A percentile compares a stretch with the other conserved stretches of the same genome.
Conservation (phyloP, 2,113 vertebrate species). For the Burhinus bistriatus region DNA sequence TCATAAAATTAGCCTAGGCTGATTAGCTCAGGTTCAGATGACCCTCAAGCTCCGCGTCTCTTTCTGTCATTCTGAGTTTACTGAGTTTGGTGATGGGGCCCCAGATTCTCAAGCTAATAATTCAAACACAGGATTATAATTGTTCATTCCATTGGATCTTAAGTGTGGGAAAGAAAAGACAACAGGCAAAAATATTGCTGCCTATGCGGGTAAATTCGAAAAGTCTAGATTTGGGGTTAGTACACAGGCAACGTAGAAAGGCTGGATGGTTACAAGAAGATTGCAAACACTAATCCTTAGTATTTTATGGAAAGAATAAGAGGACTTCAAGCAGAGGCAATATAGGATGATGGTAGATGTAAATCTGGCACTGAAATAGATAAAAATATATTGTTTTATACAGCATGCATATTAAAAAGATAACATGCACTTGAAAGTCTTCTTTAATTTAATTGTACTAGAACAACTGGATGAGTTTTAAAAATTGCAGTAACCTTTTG, state of each 20-base stretch:
- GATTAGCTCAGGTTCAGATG: background rate
- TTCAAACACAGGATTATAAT: background rate
- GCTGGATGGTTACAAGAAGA: background rate
- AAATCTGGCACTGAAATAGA: background rate
- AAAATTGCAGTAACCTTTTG: background rate
- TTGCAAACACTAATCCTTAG: background rate
- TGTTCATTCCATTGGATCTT: background rate
- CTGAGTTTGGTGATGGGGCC: background rate
- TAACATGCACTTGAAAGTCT: background rate
- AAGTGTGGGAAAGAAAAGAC: background rate
- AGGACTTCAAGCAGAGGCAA: background rate
- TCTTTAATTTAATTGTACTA: background rate
- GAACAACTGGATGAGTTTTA: background rate
- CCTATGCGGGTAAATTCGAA: background rate
- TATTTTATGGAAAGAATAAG: background rate
- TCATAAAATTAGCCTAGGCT: background rate
- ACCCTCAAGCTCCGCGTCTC: accelerated
- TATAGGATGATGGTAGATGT: background rate
- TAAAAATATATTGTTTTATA: background rate
- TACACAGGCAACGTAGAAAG: background rate
- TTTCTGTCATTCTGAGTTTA: background rate
- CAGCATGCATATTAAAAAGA: background rate
- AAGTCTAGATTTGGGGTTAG: background rate
- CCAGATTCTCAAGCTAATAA: background rate
- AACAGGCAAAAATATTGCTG: background rate